phyloP scores from a whole-genome alignment of 2,888 invertebrate species.

The Xiphydria camelus region DNA sequence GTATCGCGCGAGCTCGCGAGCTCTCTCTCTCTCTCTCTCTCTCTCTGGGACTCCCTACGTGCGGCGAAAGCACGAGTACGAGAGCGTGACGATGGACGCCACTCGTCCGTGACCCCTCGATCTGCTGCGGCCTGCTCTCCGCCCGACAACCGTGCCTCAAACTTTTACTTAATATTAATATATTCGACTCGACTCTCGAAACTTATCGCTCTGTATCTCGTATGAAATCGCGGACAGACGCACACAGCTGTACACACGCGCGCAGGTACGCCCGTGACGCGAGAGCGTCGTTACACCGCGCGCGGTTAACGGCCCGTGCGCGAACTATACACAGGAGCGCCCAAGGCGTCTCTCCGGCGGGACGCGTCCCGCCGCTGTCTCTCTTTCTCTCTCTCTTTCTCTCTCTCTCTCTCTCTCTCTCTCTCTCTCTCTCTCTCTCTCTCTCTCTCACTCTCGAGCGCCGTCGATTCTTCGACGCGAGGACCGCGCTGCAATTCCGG shows the following conservation, averaged over 20 bases:
- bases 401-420: conserved; percentile 17
- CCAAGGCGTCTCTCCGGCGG: too few species aligned
- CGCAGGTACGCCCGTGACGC: neutral
- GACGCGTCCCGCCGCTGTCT: too few species aligned
- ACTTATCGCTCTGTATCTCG: conserved; percentile 15
- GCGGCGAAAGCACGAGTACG: neutral
- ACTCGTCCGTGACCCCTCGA: conserved; percentile 44
- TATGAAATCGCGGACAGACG: conserved; percentile 1
- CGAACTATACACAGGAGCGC: too few species aligned
- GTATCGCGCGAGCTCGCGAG: too few species aligned
- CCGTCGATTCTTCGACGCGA: too few species aligned
- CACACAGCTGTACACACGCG: neutral
- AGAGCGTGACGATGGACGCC: conserved; percentile 19
- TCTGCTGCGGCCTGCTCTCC: conserved; percentile 54
- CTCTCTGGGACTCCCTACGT: conserved; percentile 9
- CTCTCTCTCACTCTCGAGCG: too few species aligned
- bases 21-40: conserved; percentile 1
- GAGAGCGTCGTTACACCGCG: neutral
- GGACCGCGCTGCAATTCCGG: too few species aligned
- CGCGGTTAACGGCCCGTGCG: too few species aligned
- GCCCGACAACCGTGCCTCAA: conserved; percentile 57
- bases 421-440: conserved; percentile 24
- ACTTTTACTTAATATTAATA: conserved; percentile 34
- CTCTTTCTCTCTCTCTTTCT: conserved; percentile 15
- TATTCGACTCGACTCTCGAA: conserved; percentile 23